These are phyloP conservation scores for Pan paniscus DNA, from an alignment of 2,113 vertebrate genomes.

Conservation along the genomic window DNA sequence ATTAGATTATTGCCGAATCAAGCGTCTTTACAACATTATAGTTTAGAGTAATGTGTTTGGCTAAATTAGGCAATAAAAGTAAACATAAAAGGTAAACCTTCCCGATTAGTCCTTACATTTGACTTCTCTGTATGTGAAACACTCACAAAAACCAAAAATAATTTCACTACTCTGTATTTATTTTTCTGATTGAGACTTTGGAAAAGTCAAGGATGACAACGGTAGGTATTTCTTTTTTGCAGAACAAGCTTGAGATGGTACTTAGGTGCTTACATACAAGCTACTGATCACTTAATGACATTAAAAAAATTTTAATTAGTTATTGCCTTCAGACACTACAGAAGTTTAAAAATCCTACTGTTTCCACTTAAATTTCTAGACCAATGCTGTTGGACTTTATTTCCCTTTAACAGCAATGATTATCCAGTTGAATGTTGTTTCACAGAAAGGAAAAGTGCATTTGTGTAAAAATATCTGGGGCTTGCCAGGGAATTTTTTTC, in stretches of 20 bases:
- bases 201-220: neutral
- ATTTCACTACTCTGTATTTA: neutral
- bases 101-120: neutral
- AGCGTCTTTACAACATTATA: neutral
- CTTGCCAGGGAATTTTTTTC: constrained; percentile 52
- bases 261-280: constrained; percentile 60
- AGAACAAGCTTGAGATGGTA: constrained; percentile 57
- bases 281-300: constrained; percentile 56
- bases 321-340: constrained; percentile 60
- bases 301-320: constrained; percentile 58
- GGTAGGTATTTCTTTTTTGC: neutral
- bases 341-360: neutral
- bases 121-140: constrained; percentile 8
- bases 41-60: constrained; percentile 38
- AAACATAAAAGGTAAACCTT: constrained; percentile 39
- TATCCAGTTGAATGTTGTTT: constrained; percentile 42
- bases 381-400: neutral
- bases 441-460: constrained; percentile 59
- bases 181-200: constrained; percentile 28
- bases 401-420: constrained; percentile 42
- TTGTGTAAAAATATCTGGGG: constrained; percentile 59
- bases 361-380: constrained; percentile 45
- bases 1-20: constrained; percentile 41
- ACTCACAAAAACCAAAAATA: constrained; percentile 10
- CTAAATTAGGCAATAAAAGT: constrained; percentile 19